Percentiles rank a stretch among this genome's conserved stretches.
Evolutionary conservation across 2,888 invertebrate genomes (phyloP).

Genomic region (Apodemia mormo): DNA sequence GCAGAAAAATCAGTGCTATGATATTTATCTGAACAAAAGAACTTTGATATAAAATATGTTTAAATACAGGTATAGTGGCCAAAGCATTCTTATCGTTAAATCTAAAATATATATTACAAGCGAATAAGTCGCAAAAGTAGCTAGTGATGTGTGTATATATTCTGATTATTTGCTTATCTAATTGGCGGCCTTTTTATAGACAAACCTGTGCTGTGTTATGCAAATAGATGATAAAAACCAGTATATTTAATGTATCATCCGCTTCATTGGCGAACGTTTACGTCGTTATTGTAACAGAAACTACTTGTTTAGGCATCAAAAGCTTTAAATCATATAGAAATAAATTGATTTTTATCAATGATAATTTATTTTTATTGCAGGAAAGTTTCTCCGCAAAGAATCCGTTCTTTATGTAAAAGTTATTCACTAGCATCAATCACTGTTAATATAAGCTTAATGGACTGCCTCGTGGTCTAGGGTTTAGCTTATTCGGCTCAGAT

Average conservation of each 20-base stretch:
- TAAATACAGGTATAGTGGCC: background rate
- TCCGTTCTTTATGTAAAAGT: background rate
- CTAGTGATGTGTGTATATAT: background rate
- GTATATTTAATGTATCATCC: background rate
- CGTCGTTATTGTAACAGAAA: conserved; percentile 1
- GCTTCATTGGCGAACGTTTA: background rate
- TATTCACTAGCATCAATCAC: background rate
- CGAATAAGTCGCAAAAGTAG: background rate
- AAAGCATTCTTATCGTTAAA: background rate
- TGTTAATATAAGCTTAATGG: too few relatives aligned
- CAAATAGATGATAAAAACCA: background rate
- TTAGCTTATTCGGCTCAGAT: too few relatives aligned
- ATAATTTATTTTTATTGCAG: conserved; percentile 12
- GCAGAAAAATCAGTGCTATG: background rate
- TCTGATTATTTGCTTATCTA: background rate
- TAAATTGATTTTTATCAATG: background rate
- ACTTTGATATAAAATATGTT: background rate
- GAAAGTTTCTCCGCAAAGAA: background rate
- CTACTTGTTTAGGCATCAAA: background rate
- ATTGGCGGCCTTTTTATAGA: background rate
- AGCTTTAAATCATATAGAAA: background rate
- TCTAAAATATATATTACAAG: background rate
- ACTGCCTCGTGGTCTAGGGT: too few relatives aligned
- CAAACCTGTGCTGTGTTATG: conserved; percentile 7
- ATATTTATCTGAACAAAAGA: background rate